Evolutionary conservation across 2,888 invertebrate genomes (phyloP), one percentile per base, ranked within the genome.

Genomic region (Drosophila suboccidentalis): DNA sequence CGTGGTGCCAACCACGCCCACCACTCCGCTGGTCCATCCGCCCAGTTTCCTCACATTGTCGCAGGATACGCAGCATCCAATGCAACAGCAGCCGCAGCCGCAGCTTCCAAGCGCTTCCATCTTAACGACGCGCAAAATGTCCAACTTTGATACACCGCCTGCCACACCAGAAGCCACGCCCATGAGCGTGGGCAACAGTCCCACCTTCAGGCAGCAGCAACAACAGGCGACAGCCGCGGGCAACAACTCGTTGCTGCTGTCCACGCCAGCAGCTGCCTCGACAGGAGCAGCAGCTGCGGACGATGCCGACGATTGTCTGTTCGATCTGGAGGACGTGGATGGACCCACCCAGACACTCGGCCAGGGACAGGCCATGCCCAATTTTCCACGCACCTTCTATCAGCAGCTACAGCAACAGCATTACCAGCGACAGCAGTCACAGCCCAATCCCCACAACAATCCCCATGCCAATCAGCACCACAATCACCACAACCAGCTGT

Each of bases 251-350:
- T 3, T 65, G 59, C 17, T 60, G 65, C 44, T 55, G 47, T 72
- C 70, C 70, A 81, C 49, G 39, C 41, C 80, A 22, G 41, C 80
- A 22, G 41, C 61, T 15, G 49, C 26, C 1, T 4, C 62, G 1
- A 43, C 26, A 26, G 29, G 29, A 29, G 29, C 29, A 29, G 29
- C 44, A 13, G 47, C n/a, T 9, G 50, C 71, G 0, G 92, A 91
- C 19, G 78, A 80, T 10, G 96, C 96, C 82, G 94, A 95, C 11
- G 96, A 96, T 92, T 95, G 95, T 66, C 93, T 97, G 71, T 97
- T 97, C 90, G 95, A 95, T 82, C 93, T 97, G 82, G 97, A 97
- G 91, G 97, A 95, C 60, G 89, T 92, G 32, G 91, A 92, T 59
- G 82, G 64, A 10, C 53, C 70, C 4, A 32, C 54, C 11, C 77